Conservation (phyloP, 1,140 invertebrate genomes). For the Caenorhabditis elegans region DNA sequence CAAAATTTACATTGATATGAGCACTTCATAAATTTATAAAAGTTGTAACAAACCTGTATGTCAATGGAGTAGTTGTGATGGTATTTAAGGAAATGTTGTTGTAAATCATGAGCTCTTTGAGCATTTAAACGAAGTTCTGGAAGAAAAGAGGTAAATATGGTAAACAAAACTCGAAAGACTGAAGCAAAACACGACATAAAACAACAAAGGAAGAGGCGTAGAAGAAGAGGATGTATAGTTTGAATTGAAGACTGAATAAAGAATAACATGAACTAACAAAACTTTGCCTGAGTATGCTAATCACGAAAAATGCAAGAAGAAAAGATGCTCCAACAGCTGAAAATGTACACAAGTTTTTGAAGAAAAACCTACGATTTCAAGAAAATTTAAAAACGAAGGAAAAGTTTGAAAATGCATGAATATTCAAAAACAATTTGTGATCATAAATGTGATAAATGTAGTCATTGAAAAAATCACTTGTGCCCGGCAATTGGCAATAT, state of each 20-base stretch:
- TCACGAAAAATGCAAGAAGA: neutral
- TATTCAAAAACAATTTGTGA: no score
- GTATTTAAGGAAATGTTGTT: neutral
- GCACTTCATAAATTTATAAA: no score
- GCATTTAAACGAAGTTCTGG: neutral
- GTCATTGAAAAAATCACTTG: no score
- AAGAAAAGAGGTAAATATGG: constrained; percentile 14
- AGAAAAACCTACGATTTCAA: no score
- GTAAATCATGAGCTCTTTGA: neutral
- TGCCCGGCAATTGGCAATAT: no score
- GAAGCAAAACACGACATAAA: neutral
- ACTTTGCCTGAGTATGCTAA: neutral
- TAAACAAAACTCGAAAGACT: neutral
- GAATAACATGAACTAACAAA: neutral
- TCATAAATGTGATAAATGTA: no score
- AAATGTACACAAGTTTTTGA: no score
- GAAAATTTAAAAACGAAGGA: no score
- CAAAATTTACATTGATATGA: no score
- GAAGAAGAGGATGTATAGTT: neutral
- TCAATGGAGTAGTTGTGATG: neutral
- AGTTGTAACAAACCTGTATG: constrained; percentile 13
- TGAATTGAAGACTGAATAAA: constrained; percentile 17
- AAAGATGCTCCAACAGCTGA: neutral
- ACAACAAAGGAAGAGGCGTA: neutral
- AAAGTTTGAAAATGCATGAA: no score